Conservation (phyloP, 2,113 vertebrate species). For the Pelusios castaneus region DNA sequence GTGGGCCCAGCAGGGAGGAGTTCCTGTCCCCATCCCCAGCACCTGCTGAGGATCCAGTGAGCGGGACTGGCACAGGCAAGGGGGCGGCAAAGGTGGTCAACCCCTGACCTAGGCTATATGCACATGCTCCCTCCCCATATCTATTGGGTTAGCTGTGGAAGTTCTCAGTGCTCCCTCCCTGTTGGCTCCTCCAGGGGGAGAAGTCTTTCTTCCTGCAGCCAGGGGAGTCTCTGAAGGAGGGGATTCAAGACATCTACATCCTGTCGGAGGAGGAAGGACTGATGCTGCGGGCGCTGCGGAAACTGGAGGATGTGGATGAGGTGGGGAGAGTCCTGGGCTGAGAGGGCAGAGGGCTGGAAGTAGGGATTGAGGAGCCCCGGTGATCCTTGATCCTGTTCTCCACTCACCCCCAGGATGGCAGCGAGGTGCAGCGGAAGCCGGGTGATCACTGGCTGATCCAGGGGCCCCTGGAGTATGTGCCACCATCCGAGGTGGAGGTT, state of each 20-base stretch:
- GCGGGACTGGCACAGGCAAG: no score
- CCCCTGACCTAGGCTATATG: no score
- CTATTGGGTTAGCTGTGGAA: no score
- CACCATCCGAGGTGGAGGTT: conserved; percentile 84
- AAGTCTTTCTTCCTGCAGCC: conserved; percentile 91
- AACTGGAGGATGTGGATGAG: conserved; percentile 77
- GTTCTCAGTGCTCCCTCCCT: not conserved
- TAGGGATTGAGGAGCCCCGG: not conserved
- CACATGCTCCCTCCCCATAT: not conserved
- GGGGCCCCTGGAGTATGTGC: conserved; percentile 90
- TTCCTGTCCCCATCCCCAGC: no score
- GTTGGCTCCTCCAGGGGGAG: conserved; percentile 81
- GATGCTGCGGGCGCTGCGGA: conserved; percentile 85
- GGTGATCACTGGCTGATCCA: conserved; percentile 92
- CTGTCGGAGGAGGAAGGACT: conserved; percentile 90
- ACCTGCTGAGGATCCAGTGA: no score
- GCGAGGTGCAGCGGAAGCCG: conserved; percentile 68
- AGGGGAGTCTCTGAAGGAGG: conserved; percentile 82
- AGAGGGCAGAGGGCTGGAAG: no score
- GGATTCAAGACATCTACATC: conserved; percentile 88
- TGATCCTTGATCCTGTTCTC: not conserved
- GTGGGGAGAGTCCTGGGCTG: conserved; percentile 25
- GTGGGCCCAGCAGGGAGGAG: no score
- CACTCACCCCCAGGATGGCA: not conserved
- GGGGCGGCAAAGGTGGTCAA: no score